Evolutionary conservation across 2,888 invertebrate genomes (phyloP).

Genomic region (Drosophila emarginata): DNA sequence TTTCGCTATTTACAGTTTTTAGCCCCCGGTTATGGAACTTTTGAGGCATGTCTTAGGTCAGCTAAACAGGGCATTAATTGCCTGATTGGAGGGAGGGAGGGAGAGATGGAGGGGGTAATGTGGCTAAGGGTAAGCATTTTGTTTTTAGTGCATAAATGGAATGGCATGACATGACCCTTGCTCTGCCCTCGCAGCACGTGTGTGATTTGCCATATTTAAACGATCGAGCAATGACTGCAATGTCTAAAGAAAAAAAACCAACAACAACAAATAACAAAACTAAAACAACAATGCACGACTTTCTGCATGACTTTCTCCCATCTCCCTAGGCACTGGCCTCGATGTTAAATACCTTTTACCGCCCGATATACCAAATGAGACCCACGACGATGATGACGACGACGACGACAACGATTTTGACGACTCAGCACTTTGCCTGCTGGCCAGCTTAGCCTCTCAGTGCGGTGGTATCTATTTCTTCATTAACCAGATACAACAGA

Average conservation of each 20-base stretch:
- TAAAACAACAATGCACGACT: slow-evolving; percentile 53
- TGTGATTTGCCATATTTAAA: slow-evolving; percentile 23
- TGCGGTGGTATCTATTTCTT: slow-evolving; percentile 64
- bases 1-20: background rate
- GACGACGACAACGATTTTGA: slow-evolving; percentile 20
- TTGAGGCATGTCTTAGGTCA: too few relatives aligned
- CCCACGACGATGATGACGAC: background rate
- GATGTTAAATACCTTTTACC: slow-evolving; percentile 45
- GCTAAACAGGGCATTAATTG: slow-evolving; percentile 5
- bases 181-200: slow-evolving; percentile 29
- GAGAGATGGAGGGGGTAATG: background rate
- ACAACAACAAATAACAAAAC: background rate
- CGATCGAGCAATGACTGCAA: slow-evolving; percentile 38
- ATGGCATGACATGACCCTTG: slow-evolving; percentile 42
- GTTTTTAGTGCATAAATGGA: slow-evolving; percentile 19
- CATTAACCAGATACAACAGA: slow-evolving; percentile 62
- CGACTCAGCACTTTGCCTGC: slow-evolving; percentile 52
- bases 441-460: slow-evolving; percentile 27
- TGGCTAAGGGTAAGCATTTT: background rate
- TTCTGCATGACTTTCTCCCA: slow-evolving; percentile 69
- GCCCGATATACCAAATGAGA: slow-evolving; percentile 1
- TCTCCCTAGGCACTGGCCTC: slow-evolving; percentile 59
- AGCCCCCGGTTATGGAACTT: too few relatives aligned
- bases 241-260: background rate
- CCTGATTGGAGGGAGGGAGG: background rate